Evolutionary conservation across 2,113 vertebrate species (phyloP), one percentile per base, ranked within the genome.

Genomic region (Petromus typicus): DNA sequence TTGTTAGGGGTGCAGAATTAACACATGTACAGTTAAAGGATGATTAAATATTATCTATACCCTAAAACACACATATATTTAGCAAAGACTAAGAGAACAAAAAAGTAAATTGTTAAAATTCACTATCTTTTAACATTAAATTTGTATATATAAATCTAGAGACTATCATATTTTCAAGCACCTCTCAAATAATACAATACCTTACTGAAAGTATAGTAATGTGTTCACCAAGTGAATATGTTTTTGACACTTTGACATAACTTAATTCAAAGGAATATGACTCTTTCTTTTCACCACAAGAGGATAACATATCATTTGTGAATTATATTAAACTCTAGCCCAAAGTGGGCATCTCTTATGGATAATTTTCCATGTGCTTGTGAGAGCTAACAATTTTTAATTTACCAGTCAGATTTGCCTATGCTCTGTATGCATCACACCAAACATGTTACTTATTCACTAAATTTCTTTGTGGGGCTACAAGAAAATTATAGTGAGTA

Each of bases 361-460:
- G 97, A 95, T 96, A 95, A 96, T 97, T 96, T 97, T 67, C 92
- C 61, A 40, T 54, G n/a, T 32, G 64, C 59, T 89, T 95, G 94
- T 73, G 89, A 56, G 92, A 97, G 73, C 30, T 91, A 88, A 95
- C 75, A 84, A 78, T 91, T 96, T 93, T 95, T 93, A 96, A 95
- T 93, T 89, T 56, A 84, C 43, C 64, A 93, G 90, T 96, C 85
- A 94, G 30, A 91, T 96, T 97, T 97, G 97, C 91, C 96, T 94
- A 94, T 22, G 97, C 91, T 96, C 84, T 97, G 86, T 88, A 95
- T 40, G 76, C 45, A 96, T 0, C 43, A 92, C 95, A 97, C 59
- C 82, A 97, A 98, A 98, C 66, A 96, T 88, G 95, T 92, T 97
- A 85, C 81, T 71, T 7, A 92, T 87, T 81, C 89, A 86, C 59